phyloP scores from a whole-genome alignment of 2,888 invertebrate species.

The Hipparchia semele region DNA sequence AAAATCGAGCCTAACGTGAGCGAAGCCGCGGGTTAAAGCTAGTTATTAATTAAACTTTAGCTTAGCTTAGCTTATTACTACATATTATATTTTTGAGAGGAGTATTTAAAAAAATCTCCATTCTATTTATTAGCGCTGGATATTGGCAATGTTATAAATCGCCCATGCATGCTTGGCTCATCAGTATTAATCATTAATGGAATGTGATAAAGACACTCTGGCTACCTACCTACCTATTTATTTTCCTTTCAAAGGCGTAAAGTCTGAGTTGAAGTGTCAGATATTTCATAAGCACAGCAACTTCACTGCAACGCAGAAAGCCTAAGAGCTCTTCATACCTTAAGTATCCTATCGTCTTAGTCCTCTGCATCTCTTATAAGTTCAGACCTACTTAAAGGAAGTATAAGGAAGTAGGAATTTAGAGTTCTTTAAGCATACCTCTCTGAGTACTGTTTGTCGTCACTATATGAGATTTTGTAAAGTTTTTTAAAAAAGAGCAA shows the following conservation, averaged over 20 bases:
- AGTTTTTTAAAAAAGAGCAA: too few species aligned
- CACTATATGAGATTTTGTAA: background rate
- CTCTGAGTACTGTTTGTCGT: slow-evolving; percentile 9
- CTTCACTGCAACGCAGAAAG: slow-evolving; percentile 50
- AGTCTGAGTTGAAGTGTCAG: slow-evolving; percentile 22
- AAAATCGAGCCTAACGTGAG: too few species aligned
- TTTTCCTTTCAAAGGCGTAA: slow-evolving; percentile 4
- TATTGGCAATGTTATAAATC: too few species aligned
- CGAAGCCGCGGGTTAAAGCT: too few species aligned
- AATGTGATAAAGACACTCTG: background rate
- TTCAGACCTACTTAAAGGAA: slow-evolving; percentile 25
- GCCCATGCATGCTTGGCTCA: too few species aligned
- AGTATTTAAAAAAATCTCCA: too few species aligned
- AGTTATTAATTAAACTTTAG: too few species aligned
- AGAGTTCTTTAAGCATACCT: slow-evolving; percentile 1
- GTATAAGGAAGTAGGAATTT: slow-evolving; percentile 17
- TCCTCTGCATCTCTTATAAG: slow-evolving; percentile 43
- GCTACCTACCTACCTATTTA: background rate
- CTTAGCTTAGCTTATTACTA: too few species aligned
- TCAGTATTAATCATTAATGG: background rate
- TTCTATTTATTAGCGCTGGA: too few species aligned
- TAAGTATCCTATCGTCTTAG: slow-evolving; percentile 52
- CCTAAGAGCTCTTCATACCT: slow-evolving; percentile 56
- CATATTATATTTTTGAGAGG: too few species aligned
- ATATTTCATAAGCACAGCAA: slow-evolving; percentile 63